Evolutionary conservation across 2,888 invertebrate species (phyloP).

Genomic region (Imbricaverruca yamaguchii): DNA sequence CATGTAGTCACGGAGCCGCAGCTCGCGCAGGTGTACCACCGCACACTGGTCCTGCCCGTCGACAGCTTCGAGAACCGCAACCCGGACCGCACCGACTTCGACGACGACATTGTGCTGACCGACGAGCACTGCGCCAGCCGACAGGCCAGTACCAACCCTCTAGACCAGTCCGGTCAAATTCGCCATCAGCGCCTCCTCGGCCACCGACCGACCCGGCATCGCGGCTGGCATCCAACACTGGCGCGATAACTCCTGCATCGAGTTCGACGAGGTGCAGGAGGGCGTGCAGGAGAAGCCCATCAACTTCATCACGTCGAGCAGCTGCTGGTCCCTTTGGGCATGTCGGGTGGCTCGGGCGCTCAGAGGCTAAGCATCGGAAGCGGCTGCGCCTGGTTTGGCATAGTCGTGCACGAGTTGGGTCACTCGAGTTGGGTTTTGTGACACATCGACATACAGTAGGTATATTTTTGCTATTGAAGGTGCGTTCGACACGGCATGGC

Average conservation of each 20-base stretch:
- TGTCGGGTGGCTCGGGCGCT: background rate
- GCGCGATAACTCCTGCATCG: constrained; percentile 22
- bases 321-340: constrained; percentile 24
- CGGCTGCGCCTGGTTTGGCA: constrained; percentile 19
- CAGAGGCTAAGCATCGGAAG: constrained; percentile 4
- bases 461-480: too few relatives aligned
- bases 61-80: too few relatives aligned
- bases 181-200: background rate
- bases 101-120: background rate
- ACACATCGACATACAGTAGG: too few relatives aligned
- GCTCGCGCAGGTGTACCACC: too few relatives aligned
- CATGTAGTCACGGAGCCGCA: too few relatives aligned
- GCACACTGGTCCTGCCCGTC: too few relatives aligned
- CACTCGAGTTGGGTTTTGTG: too few relatives aligned
- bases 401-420: constrained; percentile 24
- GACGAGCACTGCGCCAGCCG: background rate
- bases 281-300: background rate
- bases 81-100: too few relatives aligned
- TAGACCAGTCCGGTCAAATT: background rate
- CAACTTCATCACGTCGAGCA: background rate
- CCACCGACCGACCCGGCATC: background rate
- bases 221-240: background rate
- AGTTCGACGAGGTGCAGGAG: constrained; percentile 10
- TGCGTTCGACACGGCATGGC: too few relatives aligned
- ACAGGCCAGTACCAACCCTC: background rate